Evolutionary conservation across 2,797 vertebrate genomes (phyloP), one percentile per base, ranked within the genome.

Genomic region (Dromococcyx pavoninus): DNA sequence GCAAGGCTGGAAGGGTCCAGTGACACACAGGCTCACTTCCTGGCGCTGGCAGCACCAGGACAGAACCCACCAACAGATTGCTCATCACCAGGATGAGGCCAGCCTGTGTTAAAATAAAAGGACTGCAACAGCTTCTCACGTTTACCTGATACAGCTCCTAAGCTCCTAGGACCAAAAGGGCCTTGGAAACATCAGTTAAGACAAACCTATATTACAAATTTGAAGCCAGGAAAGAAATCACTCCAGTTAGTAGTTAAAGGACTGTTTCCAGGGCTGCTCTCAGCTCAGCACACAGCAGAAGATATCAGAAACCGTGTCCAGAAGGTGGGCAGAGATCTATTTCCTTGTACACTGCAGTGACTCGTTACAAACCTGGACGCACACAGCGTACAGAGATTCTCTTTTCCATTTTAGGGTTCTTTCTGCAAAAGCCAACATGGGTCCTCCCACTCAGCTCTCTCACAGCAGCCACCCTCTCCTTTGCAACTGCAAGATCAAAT

Each of bases 31-130:
- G 14, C 75, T 86, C 1, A 0, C n/a, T 67, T 86, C 73, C 86
- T 33, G 3, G 54, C 17, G 61, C 67, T 88, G 62, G 71, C 93
- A 95, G 82, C 85, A 86, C 56, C 15, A 0, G 70, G 76, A 67
- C 84, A 96, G 65, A 91, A 92, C 86, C 79, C 78, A 94, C 94
- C 88, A 92, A 91, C 65, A 81, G 39, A 97, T 81, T 94, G 96
- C 87, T 94, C 94, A 96, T 87, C 8, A 86, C 51, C 85, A 91
- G 76, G 67, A 93, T 80, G 81, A 94, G 81, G 78, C 76, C 78
- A 93, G 30, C 8, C 51, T 39, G 35, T 56, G 33, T 50, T 48
- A 67, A 73, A 22, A 25, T 41, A 27, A 56, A 33, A 35, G 18
- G 18, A 27, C 56, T 35, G 37, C 50, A 72, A 88, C 24, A 33